Conservation (phyloP, 2,888 invertebrate genomes). For the Beris chalybata region DNA sequence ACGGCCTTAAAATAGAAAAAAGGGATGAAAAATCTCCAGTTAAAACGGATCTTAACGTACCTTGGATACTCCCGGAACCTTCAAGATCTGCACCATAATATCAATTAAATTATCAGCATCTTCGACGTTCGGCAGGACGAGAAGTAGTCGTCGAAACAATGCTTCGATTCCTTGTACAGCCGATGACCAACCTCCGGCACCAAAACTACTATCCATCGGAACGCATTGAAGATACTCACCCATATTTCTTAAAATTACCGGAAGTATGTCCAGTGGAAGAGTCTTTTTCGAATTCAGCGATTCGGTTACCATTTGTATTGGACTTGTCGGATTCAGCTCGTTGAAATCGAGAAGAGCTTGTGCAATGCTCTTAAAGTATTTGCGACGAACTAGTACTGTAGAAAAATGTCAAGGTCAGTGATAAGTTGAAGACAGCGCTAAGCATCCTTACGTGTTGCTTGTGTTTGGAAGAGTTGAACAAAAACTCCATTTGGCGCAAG, state of each 20-base stretch:
- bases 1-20: constrained; percentile 64
- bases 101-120: constrained; percentile 72
- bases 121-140: constrained; percentile 70
- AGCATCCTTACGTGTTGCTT: constrained; percentile 70
- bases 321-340: constrained; percentile 92
- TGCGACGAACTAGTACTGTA: constrained; percentile 61
- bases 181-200: constrained; percentile 74
- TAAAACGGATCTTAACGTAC: constrained; percentile 24
- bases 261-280: constrained; percentile 69
- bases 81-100: constrained; percentile 77
- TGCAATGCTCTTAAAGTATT: constrained; percentile 93
- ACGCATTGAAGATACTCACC: constrained; percentile 91
- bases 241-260: constrained; percentile 84
- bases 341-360: constrained; percentile 93
- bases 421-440: neutral
- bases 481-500: constrained; percentile 96
- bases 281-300: constrained; percentile 77
- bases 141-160: constrained; percentile 76
- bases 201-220: constrained; percentile 75
- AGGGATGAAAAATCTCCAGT: neutral
- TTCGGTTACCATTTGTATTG: constrained; percentile 81
- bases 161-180: constrained; percentile 85
- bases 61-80: constrained; percentile 72
- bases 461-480: constrained; percentile 90
- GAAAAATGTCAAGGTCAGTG: neutral